phyloP scores from a whole-genome alignment of 2,888 invertebrate genomes.

The Trissolcus japonicus region DNA sequence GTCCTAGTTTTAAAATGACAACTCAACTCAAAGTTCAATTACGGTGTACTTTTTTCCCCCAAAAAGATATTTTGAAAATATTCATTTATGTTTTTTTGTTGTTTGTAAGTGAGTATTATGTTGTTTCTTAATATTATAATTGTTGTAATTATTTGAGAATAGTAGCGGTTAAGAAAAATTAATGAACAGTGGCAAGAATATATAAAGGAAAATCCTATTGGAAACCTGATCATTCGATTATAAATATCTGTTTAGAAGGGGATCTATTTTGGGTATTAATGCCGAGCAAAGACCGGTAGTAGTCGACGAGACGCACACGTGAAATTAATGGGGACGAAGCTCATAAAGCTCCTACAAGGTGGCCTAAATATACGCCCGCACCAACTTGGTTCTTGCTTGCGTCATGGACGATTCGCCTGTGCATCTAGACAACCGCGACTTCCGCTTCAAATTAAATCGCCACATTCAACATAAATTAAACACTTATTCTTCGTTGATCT shows the following conservation, averaged over 20 bases:
- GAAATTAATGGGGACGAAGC: slow-evolving; percentile 66
- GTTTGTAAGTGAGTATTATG: too few species aligned
- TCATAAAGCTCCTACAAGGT: slow-evolving; percentile 67
- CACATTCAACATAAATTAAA: slow-evolving; percentile 21
- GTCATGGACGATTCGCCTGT: slow-evolving; percentile 9
- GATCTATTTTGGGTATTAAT: slow-evolving; percentile 67
- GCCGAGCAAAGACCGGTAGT: slow-evolving; percentile 58
- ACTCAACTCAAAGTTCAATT: neutral
- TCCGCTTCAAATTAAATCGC: slow-evolving; percentile 57
- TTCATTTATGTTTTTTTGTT: too few species aligned
- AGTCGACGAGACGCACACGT: slow-evolving; percentile 58
- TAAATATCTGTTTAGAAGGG: slow-evolving; percentile 63
- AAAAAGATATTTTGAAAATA: too few species aligned
- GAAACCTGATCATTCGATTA: slow-evolving; percentile 64
- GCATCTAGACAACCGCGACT: slow-evolving; percentile 62
- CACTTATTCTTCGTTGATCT: neutral
- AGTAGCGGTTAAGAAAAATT: neutral
- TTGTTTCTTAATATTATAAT: too few species aligned
- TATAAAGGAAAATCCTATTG: slow-evolving; percentile 51
- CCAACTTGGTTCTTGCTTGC: slow-evolving; percentile 25
- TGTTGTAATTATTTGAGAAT: neutral
- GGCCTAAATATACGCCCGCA: slow-evolving; percentile 69
- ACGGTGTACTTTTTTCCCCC: neutral
- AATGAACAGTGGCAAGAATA: neutral
- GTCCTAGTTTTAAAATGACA: neutral